Conservation (phyloP, 2,888 invertebrate genomes). For the Hipparchia semele region DNA sequence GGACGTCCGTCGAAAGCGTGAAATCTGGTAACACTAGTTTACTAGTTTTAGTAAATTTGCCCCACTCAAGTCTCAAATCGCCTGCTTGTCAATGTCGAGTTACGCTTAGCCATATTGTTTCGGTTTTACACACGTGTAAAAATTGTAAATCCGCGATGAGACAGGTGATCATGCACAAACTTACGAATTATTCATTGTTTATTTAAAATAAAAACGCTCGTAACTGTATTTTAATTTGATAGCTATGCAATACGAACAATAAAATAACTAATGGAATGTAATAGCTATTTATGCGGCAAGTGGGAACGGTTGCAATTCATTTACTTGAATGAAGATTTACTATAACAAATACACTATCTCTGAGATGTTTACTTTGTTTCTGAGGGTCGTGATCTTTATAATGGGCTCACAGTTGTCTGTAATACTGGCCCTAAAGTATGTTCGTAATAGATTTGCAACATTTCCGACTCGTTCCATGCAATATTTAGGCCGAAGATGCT, state of each 20-base stretch:
- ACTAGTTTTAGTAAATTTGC: not conserved
- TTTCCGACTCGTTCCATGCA: slow-evolving; percentile 15
- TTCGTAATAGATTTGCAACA: slow-evolving; percentile 4
- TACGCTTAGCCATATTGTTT: slow-evolving; percentile 53
- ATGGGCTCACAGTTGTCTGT: too few species aligned
- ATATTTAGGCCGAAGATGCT: slow-evolving; percentile 1
- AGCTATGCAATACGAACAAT: slow-evolving; percentile 74
- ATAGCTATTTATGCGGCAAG: slow-evolving; percentile 20
- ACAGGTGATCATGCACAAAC: slow-evolving; percentile 77
- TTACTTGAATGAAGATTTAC: not conserved
- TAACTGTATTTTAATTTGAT: slow-evolving; percentile 52
- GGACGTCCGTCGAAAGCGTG: too few species aligned
- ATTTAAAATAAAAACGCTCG: slow-evolving; percentile 52
- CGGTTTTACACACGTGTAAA: slow-evolving; percentile 64
- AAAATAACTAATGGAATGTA: slow-evolving; percentile 43
- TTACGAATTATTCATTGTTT: slow-evolving; percentile 65
- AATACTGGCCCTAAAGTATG: not conserved
- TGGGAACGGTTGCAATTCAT: slow-evolving; percentile 3
- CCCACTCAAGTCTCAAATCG: not conserved
- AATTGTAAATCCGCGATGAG: slow-evolving; percentile 68
- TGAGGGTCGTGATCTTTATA: too few species aligned
- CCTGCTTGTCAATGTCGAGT: not conserved
- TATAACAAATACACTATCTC: too few species aligned
- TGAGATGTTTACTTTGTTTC: too few species aligned
- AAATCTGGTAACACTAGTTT: too few species aligned